Base-by-base conservation (phyloP, 2,113 vertebrate genomes). In the Hipposideros armiger region DNA sequence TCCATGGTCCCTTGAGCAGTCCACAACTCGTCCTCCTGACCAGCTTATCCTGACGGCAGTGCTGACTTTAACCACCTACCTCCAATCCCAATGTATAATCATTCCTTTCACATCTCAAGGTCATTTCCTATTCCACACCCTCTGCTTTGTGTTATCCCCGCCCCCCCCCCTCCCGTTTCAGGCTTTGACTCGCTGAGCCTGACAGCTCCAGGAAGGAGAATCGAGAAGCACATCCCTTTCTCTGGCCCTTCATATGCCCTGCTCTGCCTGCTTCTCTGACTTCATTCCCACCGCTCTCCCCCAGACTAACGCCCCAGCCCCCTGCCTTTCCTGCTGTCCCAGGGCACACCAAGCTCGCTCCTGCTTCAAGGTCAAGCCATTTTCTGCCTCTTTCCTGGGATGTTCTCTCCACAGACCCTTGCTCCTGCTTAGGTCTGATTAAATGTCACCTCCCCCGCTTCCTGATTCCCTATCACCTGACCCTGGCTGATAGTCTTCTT, bases 151-250 rank as follows among this genome's bases (percentile, higher is more conserved):
- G 36, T 6, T 87, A 15, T 36, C 36, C 36, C 54, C 52, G 72
- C 32, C 19, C 54, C 52, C 80, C 32, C 19, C 60, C 54, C 72
- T 70, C 60, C 30, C 19, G 28, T 13, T 62, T 56, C 40, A 96
- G 54, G 26, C 36, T 73, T 58, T 83, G 15, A 58, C 14, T 32
- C 40, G 66, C 69, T 54, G 42, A 64, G 69, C 24, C 42, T 78
- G 19, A 32, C 62, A 73, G 26, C 32, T 91, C n/a, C 36, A 62
- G 32, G 66, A 90, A 84, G 60, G 77, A 76, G n/a, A 81, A 78
- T 50, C 76, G 56, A 77, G 67, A 90, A 94, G 82, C n/a, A 90
- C 52, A 52, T 26, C 24, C 36, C 32, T 80, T 78, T 84, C 66
- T 11, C 45, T 42, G 26, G 17, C 7, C 62, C 72, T 42, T 52